Evolutionary conservation across 2,797 vertebrate genomes (phyloP), one percentile per base, ranked within the genome.

Genomic region (Momotus momota): DNA sequence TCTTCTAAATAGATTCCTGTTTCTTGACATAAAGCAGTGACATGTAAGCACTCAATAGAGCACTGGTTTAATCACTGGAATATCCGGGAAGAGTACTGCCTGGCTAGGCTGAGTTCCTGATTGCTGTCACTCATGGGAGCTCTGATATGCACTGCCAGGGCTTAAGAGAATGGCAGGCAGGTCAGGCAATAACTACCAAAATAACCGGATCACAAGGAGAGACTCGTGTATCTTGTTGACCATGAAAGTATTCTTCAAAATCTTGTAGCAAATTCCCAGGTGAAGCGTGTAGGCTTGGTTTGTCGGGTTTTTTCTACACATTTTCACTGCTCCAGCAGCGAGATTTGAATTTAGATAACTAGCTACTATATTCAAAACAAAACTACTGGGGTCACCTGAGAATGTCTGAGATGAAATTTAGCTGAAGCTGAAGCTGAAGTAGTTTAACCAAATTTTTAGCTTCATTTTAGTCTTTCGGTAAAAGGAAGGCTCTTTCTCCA

Each of bases 311-410:
- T 54, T 72, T 45, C 35, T 58, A 66, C 12, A n/a, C 14, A 17
- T 93, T 90, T 87, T 38, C 20, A 23, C 67, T 88, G 27, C 61
- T 82, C 23, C 58, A 93, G 86, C 78, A 80, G 46, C 92, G 67
- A 83, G 48, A 78, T 61, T 83, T 35, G 17, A 79, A 46, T 95
- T 73, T 65, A 43, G 58, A 54, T 79, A 73, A 70, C 57, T 67
- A 71, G 35, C 29, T 67, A 65, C 22, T 87, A 81, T 57, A 81
- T 86, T 93, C 26, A 81, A 80, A 95, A 69, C 7, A 61, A 96
- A 97, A 96, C 74, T 81, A 74, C 64, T 72, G 66, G 62, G 26
- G 54, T 88, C 83, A 95, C 48, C 45, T 89, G 81, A 92, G 75
- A 38, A 25, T 22, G 35, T 61, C 20, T 27, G 40, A 23, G 51